Evolutionary conservation across 2,797 vertebrate species (phyloP), one percentile per base, ranked within the genome.

Genomic region (Cetoscarus ocellatus): DNA sequence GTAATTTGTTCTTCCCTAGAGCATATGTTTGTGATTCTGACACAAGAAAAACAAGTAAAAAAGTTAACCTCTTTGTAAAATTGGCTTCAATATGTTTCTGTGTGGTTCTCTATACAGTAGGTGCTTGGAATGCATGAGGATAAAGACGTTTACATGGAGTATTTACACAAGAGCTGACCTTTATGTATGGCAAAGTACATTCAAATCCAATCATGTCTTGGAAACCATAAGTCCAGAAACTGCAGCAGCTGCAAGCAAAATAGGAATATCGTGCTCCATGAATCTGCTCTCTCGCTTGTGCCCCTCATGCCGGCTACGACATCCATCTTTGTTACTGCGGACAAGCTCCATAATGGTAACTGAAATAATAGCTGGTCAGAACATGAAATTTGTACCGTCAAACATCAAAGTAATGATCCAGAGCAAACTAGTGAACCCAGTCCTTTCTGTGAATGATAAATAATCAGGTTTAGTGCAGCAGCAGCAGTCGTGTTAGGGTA

Each of bases 161-260:
- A 40, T 84, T 79, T 69, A 63, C 49, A 58, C 60, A 59, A 50
- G 64, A 55, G 0, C 45, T 83, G 86, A 76, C 84, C 84, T 85
- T 84, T 82, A 62, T 62, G 36, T 80, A 58, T 54, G 60, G 60
- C 19, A 51, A 53, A 42, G 49, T 56, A 18, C 50, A 17, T 70
- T 82, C 86, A 80, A 57, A 84, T 77, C 59, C 61, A 76, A 86
- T 90, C 87, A 86, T 45, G 75, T 90, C 86, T 76, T 6, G 36
- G 50, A 71, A 87, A 66, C 71, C 62, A 61, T 4, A 15, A 56
- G 61, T 10, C 75, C 76, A 77, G 79, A 85, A 88, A 83, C 60
- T 48, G 56, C 54, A 85, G 81, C 15, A 36, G 84, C 88, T 85
- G 78, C 58, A 0, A 66, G 90, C 77, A 54, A 65, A 83, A 76